Conservation (phyloP, 1,140 invertebrate genomes). For the Pseudomyrmex cubaensis region DNA sequence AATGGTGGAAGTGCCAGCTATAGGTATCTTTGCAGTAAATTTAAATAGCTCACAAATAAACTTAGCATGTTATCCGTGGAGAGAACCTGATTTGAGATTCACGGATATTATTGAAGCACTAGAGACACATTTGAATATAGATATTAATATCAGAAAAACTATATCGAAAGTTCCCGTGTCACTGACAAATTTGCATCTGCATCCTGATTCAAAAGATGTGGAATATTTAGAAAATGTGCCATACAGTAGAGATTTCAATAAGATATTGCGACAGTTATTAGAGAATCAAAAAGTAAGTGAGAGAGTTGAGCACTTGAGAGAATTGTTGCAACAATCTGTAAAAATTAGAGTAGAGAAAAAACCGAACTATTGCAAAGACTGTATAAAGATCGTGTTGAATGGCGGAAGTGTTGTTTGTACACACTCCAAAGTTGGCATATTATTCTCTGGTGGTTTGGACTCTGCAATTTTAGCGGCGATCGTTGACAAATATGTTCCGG, state of each 20-base stretch:
- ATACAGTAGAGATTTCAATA: constrained; percentile 82
- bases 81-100: constrained; percentile 76
- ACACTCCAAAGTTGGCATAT: constrained; percentile 93
- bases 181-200: constrained; percentile 76
- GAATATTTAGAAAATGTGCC: constrained; percentile 82
- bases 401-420: constrained; percentile 79
- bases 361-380: constrained; percentile 89
- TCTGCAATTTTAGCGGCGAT: constrained; percentile 95
- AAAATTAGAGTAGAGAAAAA: constrained; percentile 87
- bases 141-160: constrained; percentile 77
- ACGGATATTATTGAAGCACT: constrained; percentile 78
- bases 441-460: constrained; percentile 98
- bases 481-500: constrained; percentile 90
- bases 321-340: constrained; percentile 88
- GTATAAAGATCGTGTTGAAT: constrained; percentile 81
- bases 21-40: constrained; percentile 89
- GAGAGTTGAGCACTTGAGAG: constrained; percentile 85
- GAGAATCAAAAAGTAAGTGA: constrained; percentile 80
- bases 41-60: constrained; percentile 83
- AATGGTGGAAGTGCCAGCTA: constrained; percentile 90
- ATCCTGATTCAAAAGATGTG: constrained; percentile 78
- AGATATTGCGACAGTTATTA: constrained; percentile 84
- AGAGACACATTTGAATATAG: constrained; percentile 77
- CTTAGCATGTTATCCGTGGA: constrained; percentile 83
- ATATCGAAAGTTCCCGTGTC: constrained; percentile 70